Evolutionary conservation across 2,888 invertebrate genomes (phyloP), one percentile per base, ranked within the genome.

Genomic region (Shargacucullia verbasci): DNA sequence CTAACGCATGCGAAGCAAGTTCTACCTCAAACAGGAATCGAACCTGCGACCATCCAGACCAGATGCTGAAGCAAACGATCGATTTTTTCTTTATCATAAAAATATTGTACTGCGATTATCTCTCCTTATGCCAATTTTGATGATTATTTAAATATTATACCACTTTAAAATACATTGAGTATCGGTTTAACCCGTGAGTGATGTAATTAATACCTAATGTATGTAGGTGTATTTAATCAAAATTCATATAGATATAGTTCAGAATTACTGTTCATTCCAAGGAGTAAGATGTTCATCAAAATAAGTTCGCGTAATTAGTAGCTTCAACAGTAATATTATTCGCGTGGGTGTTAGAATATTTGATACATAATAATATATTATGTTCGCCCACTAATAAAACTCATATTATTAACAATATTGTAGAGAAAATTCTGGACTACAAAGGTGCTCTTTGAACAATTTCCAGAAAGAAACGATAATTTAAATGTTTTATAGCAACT

Each of bases 261-360:
- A 47, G 31, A 56, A 49, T 37, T 44, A 55, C 43, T 48, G 11
- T 13, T 55, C 13, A 40, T 37, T 48, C 25, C 7, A 54, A 29
- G 8, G 27, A 11, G n/a, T n/a, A n/a, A n/a, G 20, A n/a, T 38
- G 14, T 15, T 53, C 44, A 49, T 41, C 45, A 38, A 37, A 65
- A 41, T 53, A 54, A 50, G 37, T 13, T 15, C 43, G 13, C 9
- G 11, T 61, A 57, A 71, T 69, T 53, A 38, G 33, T 27, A 34
- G 14, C 33, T 50, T 29, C 12, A 53, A 20, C 46, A 46, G 25
- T 49, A 40, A 59, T 45, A 34, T 15, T 40, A 12, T 0, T 9
- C n/a, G 35, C 33, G 74, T 59, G 52, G 67, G 57, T 47, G 54
- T 54, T 31, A 15, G n/a, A 12, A 55, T n/a, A 39, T 52, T 40